Base-by-base conservation (phyloP, 2,888 invertebrate species). In the Standfussiana lucernea region DNA sequence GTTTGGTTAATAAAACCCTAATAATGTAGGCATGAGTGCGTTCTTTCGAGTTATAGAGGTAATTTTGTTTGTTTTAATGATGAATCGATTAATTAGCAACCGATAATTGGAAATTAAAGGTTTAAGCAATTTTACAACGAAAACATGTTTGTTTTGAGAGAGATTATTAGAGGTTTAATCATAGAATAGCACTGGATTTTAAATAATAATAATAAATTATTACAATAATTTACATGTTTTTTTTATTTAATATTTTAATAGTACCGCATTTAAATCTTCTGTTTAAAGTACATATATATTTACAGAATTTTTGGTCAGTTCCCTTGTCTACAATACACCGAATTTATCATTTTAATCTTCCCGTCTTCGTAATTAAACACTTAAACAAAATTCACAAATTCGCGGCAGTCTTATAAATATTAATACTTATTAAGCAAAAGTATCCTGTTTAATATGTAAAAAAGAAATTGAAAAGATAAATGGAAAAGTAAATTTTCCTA, bases 401-500 rank as follows among this genome's bases (percentile, higher is more conserved):
- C 75, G 68, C 70, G 66, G 75, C 75, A 73, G 70, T 72, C 79
- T 87, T 85, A 89, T 90, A 89, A 91, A 90, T 90, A 90, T 88
- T 86, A 88, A 85, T 82, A 88, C 86, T 89, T 88, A 89, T 90
- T 89, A 87, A 83, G 82, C 76, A 85, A 86, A 90, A 89, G 87
- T 86, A 83, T 83, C 88, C 89, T 87, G 72, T 82, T 91, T 88
- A 90, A 89, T 89, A 90, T 89, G 89, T 90, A 89, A 90, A 87
- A 90, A 89, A 87, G 87, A 90, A 91, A 89, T 87, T 85, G 73
- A 70, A 87, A 91, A 92, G 89, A 91, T 89, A 91, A 88, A 90
- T 91, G 88, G 87, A 86, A 90, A 92, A 93, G 91, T 91, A 91
- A 89, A 90, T 93, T 93, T 91, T 89, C 89, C 90, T 92, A 89